Evolutionary conservation across 1,140 invertebrate species (phyloP).

Genomic region (Drosophila sucinea): DNA sequence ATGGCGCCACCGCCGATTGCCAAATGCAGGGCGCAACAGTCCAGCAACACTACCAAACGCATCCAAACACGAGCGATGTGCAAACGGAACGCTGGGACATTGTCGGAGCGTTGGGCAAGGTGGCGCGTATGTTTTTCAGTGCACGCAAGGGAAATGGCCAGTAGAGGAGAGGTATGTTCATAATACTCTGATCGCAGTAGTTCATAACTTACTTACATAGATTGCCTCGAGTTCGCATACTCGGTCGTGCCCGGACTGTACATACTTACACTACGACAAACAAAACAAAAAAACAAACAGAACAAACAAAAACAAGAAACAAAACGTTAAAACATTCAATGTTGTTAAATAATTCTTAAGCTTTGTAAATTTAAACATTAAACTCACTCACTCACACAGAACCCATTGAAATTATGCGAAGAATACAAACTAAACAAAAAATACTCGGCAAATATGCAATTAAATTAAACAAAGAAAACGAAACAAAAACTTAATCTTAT

Average conservation of each 20-base stretch:
- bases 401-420: conserved; percentile 67
- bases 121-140: conserved; percentile 80
- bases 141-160: conserved; percentile 57
- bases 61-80: conserved; percentile 5
- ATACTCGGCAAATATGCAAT: conserved; percentile 73
- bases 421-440: conserved; percentile 22
- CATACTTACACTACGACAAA: neutral
- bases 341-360: conserved; percentile 82
- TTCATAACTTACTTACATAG: too few species aligned
- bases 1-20: conserved; percentile 28
- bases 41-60: conserved; percentile 28
- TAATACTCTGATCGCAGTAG: too few species aligned
- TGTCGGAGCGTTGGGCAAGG: conserved; percentile 75
- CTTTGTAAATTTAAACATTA: conserved; percentile 64
- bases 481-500: conserved; percentile 40
- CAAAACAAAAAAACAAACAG: neutral
- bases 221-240: neutral
- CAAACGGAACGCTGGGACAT: conserved; percentile 68
- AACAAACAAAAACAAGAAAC: conserved; percentile 14
- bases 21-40: conserved; percentile 27
- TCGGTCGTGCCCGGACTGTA: neutral
- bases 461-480: conserved; percentile 39
- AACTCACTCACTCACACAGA: conserved; percentile 44
- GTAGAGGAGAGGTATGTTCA: neutral
- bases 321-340: conserved; percentile 69